Conservation (phyloP, 2,888 invertebrate genomes). For the Phyto melanocephala region DNA sequence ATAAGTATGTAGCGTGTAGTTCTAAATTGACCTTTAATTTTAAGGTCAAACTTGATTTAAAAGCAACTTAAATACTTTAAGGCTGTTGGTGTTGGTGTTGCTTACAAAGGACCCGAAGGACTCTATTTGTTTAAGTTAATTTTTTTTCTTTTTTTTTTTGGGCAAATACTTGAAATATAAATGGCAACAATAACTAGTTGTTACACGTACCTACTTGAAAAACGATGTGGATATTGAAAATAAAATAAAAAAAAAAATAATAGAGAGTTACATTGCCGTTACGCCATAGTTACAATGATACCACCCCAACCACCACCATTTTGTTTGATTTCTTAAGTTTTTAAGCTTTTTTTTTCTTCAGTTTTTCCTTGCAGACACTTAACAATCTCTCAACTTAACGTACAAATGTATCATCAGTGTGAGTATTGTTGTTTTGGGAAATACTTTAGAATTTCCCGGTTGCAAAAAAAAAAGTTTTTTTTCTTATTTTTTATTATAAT, state of each 20-base stretch:
- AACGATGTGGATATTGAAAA: not conserved
- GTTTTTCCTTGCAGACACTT: not conserved
- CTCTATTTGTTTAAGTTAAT: not conserved
- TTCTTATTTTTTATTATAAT: too few species aligned
- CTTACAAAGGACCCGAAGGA: too few species aligned
- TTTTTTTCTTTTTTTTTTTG: not conserved
- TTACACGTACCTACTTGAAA: not conserved
- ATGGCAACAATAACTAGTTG: not conserved
- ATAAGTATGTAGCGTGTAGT: too few species aligned
- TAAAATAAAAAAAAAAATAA: not conserved
- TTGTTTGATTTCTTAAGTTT: slow-evolving; percentile 40
- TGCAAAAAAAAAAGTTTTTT: not conserved
- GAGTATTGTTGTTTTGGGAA: not conserved
- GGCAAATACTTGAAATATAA: not conserved
- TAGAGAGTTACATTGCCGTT: not conserved
- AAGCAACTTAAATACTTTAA: slow-evolving; percentile 15
- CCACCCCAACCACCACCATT: slow-evolving; percentile 47
- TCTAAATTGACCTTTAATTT: slow-evolving; percentile 59
- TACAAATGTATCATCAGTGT: not conserved
- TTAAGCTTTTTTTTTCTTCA: slow-evolving; percentile 37
- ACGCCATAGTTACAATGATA: slow-evolving; percentile 25
- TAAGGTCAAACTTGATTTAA: slow-evolving; percentile 48
- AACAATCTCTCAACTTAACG: not conserved
- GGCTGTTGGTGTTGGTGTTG: not conserved
- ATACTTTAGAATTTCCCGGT: slow-evolving; percentile 5